phyloP scores from a whole-genome alignment of 2,888 invertebrate genomes.

The Patella depressa region DNA sequence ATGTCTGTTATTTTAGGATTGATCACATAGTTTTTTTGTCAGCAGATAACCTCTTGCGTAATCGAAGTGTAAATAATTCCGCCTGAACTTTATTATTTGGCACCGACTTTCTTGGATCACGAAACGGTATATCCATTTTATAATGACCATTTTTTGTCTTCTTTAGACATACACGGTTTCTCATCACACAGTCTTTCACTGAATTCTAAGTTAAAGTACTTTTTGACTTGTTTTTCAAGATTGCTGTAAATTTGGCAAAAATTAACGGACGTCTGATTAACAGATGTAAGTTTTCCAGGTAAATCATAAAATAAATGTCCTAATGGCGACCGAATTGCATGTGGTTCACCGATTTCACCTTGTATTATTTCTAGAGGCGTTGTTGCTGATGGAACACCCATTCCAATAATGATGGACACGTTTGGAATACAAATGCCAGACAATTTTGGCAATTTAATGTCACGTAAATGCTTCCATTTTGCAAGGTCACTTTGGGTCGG shows the following conservation, averaged over 20 bases:
- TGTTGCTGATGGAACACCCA: slow-evolving; percentile 9
- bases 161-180: slow-evolving; percentile 85
- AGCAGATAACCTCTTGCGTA: slow-evolving; percentile 20
- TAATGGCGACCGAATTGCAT: slow-evolving; percentile 23
- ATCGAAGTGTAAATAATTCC: not conserved
- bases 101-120: slow-evolving; percentile 1
- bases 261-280: not conserved
- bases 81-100: slow-evolving; percentile 14
- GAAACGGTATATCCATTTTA: slow-evolving; percentile 27
- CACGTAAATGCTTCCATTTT: slow-evolving; percentile 15
- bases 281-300: not conserved
- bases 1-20: slow-evolving; percentile 20
- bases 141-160: slow-evolving; percentile 62
- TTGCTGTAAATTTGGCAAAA: slow-evolving; percentile 76
- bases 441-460: not conserved
- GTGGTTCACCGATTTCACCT: slow-evolving; percentile 19
- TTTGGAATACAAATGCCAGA: not conserved
- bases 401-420: slow-evolving; percentile 2
- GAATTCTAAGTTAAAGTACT: slow-evolving; percentile 63
- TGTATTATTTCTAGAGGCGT: slow-evolving; percentile 5
- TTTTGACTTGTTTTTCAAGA: slow-evolving; percentile 86
- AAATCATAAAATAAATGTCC: slow-evolving; percentile 31
- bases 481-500: not conserved
- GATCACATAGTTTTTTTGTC: slow-evolving; percentile 10
- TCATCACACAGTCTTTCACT: slow-evolving; percentile 77